Conservation (phyloP, 1,140 invertebrate species). For the Ptiloglossa arizonensis region DNA sequence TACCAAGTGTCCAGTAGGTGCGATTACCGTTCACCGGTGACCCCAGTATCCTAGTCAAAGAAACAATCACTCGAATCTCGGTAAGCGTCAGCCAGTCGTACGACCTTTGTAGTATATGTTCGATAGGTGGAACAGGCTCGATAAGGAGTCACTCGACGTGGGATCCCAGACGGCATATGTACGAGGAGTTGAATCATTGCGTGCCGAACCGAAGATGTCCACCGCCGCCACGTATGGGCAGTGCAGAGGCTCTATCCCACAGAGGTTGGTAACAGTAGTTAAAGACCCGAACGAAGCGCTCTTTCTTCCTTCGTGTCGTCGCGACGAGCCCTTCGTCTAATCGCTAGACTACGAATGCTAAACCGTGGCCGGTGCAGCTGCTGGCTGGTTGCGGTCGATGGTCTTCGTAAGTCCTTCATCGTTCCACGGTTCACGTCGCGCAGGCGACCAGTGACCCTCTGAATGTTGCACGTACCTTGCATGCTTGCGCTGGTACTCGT, state of each 20-base stretch:
- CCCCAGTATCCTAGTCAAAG: slow-evolving; percentile 24
- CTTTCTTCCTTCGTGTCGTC: slow-evolving; percentile 32
- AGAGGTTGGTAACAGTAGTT: slow-evolving; percentile 78
- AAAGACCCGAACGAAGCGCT: slow-evolving; percentile 48
- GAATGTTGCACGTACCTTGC: slow-evolving; percentile 71
- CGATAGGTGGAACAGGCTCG: slow-evolving; percentile 81
- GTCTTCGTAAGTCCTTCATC: slow-evolving; percentile 56
- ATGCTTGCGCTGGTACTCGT: slow-evolving; percentile 62
- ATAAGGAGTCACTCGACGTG: slow-evolving; percentile 89
- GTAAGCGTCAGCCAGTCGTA: slow-evolving; percentile 78
- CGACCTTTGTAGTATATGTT: slow-evolving; percentile 81
- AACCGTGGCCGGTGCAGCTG: slow-evolving; percentile 59
- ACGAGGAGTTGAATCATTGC: slow-evolving; percentile 90
- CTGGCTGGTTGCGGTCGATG: slow-evolving; percentile 53
- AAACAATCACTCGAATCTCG: slow-evolving; percentile 65
- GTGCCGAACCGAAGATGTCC: slow-evolving; percentile 81
- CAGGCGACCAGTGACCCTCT: slow-evolving; percentile 33
- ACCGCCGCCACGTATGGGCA: slow-evolving; percentile 82
- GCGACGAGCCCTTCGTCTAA: slow-evolving; percentile 49
- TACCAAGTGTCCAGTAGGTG: slow-evolving; percentile 62
- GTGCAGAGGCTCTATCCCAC: slow-evolving; percentile 76
- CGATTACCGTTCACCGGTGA: slow-evolving; percentile 8
- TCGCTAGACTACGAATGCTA: slow-evolving; percentile 48
- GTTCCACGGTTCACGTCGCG: slow-evolving; percentile 27
- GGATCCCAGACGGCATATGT: slow-evolving; percentile 93